A percentile compares a stretch with the other conserved stretches of the same genome.
Conservation (phyloP, 2,797 vertebrate genomes). For the Tachyglossus aculeatus region DNA sequence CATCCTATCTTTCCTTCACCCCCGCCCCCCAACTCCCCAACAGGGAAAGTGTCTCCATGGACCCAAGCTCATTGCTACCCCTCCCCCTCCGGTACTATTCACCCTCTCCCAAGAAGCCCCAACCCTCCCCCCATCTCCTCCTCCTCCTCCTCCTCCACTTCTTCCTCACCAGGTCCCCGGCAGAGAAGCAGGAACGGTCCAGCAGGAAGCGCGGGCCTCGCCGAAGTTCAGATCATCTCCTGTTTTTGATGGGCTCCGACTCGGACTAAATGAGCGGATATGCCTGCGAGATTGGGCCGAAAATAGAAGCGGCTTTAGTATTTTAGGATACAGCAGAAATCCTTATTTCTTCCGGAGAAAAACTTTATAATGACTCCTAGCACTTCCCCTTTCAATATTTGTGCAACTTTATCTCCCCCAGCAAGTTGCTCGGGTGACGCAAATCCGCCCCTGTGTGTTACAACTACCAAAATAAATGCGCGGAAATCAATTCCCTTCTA, state of each 20-base stretch:
- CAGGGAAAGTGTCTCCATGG: background rate
- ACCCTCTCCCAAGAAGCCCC: background rate
- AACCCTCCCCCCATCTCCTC: background rate
- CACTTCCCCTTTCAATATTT: conserved; percentile 99
- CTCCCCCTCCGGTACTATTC: background rate
- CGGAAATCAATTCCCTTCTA: conserved; percentile 91
- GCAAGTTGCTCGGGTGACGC: conserved; percentile 96
- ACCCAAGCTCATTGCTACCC: background rate
- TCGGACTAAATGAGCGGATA: conserved; percentile 96
- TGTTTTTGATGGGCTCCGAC: conserved; percentile 90
- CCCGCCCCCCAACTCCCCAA: too few species aligned
- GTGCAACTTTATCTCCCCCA: conserved; percentile 97
- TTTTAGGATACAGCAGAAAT: conserved; percentile 98
- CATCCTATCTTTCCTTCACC: too few species aligned
- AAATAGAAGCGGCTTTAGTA: conserved; percentile 94
- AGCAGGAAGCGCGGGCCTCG: conserved; percentile 71
- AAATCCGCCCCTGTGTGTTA: conserved; percentile 92
- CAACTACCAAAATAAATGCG: conserved; percentile 88
- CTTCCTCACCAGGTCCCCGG: background rate
- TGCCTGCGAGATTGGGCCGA: conserved; percentile 89
- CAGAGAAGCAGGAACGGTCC: conserved; percentile 13
- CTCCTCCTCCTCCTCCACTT: background rate
- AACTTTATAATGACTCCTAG: conserved; percentile 93
- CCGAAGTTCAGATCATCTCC: conserved; percentile 85
- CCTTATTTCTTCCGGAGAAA: conserved; percentile 97